phyloP scores from a whole-genome alignment of 2,797 vertebrate species.

The Lates japonicus region DNA sequence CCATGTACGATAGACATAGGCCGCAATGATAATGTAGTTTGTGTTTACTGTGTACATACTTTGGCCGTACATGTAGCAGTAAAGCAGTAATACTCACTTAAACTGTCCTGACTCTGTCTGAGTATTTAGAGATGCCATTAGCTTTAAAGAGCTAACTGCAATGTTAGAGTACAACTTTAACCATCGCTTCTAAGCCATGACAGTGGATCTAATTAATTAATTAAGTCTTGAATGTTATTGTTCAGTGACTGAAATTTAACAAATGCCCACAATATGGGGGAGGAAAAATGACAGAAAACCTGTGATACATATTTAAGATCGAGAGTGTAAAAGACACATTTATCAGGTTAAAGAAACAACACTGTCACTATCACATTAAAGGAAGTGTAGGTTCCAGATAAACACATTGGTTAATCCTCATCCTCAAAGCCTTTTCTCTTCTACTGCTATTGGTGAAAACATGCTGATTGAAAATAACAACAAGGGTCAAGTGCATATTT shows the following conservation, averaged over 20 bases:
- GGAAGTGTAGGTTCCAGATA: background rate
- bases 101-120: background rate
- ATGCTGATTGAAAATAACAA: no score
- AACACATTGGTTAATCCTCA: no score
- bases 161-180: background rate
- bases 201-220: background rate
- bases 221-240: background rate
- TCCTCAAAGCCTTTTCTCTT: no score
- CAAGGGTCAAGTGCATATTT: no score
- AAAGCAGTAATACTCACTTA: background rate
- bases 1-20: background rate
- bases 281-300: no score
- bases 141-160: slow-evolving; percentile 1
- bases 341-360: no score
- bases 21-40: background rate
- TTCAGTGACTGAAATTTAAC: background rate
- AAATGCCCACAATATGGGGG: background rate
- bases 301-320: no score
- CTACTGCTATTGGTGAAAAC: no score
- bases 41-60: background rate
- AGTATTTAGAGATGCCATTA: background rate
- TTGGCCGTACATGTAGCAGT: background rate
- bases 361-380: no score
- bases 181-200: background rate
- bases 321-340: no score